Conservation (phyloP, 2,113 vertebrate species). For the Festucalex cinctus region DNA sequence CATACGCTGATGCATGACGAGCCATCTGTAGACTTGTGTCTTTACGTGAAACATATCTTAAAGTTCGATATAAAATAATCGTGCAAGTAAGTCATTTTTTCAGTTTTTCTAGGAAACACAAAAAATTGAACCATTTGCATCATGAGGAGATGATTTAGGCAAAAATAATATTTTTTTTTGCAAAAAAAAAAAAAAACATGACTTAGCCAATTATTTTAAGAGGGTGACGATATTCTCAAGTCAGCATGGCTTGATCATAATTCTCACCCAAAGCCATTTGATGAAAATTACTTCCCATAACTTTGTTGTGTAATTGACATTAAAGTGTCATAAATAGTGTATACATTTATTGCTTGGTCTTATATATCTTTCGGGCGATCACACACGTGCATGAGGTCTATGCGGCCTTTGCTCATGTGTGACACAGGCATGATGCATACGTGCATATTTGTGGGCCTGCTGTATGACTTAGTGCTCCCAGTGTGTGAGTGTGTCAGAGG, state of each 20-base stretch:
- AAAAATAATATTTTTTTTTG: too few relatives aligned
- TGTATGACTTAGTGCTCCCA: conserved; percentile 64
- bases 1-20: conserved; percentile 52
- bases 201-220: too few relatives aligned
- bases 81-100: too few relatives aligned
- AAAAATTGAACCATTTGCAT: too few relatives aligned
- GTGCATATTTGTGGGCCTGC: conserved; percentile 43
- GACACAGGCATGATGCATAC: conserved; percentile 39
- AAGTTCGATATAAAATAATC: too few relatives aligned
- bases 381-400: conserved; percentile 28
- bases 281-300: background rate
- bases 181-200: too few relatives aligned
- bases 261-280: conserved; percentile 3
- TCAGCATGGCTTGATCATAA: conserved; percentile 34
- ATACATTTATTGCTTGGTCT: conserved; percentile 23
- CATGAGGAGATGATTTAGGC: too few relatives aligned
- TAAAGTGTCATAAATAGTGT: conserved; percentile 28
- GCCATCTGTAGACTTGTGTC: conserved; percentile 50
- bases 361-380: conserved; percentile 23
- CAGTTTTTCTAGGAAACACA: too few relatives aligned
- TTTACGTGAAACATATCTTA: conserved; percentile 26
- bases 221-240: background rate
- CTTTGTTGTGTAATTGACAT: conserved; percentile 30
- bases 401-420: conserved; percentile 17
- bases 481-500: conserved; percentile 68